Evolutionary conservation across 2,113 vertebrate species (phyloP).

Genomic region (Macrotis lagotis): DNA sequence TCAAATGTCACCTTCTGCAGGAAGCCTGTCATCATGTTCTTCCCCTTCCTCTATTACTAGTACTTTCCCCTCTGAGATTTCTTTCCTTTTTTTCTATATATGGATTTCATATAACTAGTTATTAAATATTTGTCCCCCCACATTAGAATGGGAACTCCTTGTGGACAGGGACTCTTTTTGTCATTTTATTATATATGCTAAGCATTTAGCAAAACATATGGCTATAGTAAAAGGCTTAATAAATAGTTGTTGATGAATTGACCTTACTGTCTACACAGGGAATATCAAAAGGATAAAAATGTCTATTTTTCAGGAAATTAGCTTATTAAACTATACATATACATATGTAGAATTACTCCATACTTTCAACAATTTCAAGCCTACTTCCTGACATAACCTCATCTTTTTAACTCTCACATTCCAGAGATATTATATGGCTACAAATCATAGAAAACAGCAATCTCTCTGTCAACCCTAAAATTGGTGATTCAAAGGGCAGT

Average conservation of each 20-base stretch:
- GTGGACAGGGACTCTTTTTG: neutral
- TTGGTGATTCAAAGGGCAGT: neutral
- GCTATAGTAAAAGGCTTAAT: neutral
- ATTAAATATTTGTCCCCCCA: neutral
- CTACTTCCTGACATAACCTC: neutral
- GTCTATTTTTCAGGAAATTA: neutral
- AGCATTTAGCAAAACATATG: neutral
- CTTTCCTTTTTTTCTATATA: neutral
- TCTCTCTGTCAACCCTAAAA: neutral
- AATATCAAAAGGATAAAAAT: neutral
- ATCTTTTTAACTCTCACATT: neutral
- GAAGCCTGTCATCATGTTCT: neutral
- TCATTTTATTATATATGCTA: neutral
- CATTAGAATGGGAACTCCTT: neutral
- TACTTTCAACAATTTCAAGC: neutral
- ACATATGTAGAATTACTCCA: neutral
- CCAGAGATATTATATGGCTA: neutral
- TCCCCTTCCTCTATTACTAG: neutral
- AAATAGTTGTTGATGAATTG: neutral
- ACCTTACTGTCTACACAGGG: neutral
- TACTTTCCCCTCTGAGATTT: neutral
- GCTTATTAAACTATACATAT: neutral
- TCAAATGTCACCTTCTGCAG: slow-evolving; percentile 2
- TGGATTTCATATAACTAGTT: neutral
- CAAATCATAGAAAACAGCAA: neutral